Conservation (phyloP, 2,888 invertebrate genomes). For the Drosophila setosimentum region DNA sequence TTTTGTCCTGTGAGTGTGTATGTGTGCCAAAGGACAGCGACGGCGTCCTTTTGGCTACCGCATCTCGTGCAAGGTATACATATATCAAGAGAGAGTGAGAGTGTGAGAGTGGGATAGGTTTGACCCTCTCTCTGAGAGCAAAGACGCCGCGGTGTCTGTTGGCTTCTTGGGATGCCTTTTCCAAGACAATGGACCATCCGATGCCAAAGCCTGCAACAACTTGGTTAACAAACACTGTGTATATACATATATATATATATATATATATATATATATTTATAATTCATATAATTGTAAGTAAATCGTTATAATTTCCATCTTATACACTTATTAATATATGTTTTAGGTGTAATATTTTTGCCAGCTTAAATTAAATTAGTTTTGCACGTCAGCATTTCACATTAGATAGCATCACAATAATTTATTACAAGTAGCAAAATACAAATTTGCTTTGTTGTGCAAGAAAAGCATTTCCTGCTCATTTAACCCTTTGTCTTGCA, state of each 20-base stretch:
- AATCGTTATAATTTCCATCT: not conserved
- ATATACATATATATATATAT: not conserved
- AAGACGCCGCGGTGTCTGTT: constrained; percentile 71
- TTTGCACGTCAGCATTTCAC: not conserved
- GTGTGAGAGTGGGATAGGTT: constrained; percentile 7
- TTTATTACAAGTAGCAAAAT: constrained; percentile 13
- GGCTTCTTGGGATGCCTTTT: constrained; percentile 24
- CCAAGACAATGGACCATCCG: constrained; percentile 17
- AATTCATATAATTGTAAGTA: not conserved
- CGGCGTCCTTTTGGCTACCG: constrained; percentile 56
- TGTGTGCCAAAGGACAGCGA: constrained; percentile 24
- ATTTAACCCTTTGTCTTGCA: constrained; percentile 25
- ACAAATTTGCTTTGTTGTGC: not conserved
- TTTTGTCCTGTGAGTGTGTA: constrained; percentile 7
- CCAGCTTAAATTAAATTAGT: not conserved
- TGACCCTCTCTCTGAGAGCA: constrained; percentile 22
- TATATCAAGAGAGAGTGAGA: constrained; percentile 6
- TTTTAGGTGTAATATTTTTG: too few relatives aligned
- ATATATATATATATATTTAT: not conserved
- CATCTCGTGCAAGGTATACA: constrained; percentile 20
- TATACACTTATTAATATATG: not conserved
- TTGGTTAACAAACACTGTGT: not conserved
- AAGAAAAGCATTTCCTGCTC: constrained; percentile 28
- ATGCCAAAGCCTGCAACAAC: constrained; percentile 24
- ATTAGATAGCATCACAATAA: not conserved